Base-by-base conservation (phyloP, 2,797 vertebrate genomes). In the Poecilia wingei region DNA sequence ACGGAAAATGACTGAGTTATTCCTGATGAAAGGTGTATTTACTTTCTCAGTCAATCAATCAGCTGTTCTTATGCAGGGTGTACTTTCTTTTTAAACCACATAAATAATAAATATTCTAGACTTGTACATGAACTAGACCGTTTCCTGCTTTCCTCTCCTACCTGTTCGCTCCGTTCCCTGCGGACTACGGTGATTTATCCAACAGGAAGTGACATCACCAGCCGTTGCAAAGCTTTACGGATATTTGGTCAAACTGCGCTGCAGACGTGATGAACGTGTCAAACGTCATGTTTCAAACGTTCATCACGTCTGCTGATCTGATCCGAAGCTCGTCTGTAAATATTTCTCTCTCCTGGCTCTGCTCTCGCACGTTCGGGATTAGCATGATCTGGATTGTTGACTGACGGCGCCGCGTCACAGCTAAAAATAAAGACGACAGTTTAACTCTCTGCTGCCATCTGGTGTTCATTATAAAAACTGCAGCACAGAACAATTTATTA, bases 401-500 rank as follows among this genome's bases (percentile, higher is more conserved):
- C 74, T 53, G 43, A 64, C 41, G 45, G 39, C 14, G 43, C 0
- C 51, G 18, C 20, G 43, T 82, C 57, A 22, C 12, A 25, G 53
- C 69, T 39, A 71, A 72, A 69, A 76, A 80, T 57, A 2, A 39
- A 16, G 3, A 80, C 39, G 47, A 69, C 36, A 70, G 39, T 71
- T 25, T 9, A 14, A 36, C 41, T 36, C 43, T 36, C 31, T 78
- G 83, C 80, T 89, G 90, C 93, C 94, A 87, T 66, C 94, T 80
- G 82, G 92, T 94, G 95, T 79, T 61, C 16, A 72, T 28, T 36
- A 75, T 25, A 0, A 13, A 73, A 20, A 88, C 6, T 77, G 72
- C 82, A 88, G 45, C 39, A 72, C 46, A 33, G 1, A 1, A 69
- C 51, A 74, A 49, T 20, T 2, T 20, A 20, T 49, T 49, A 49